Evolutionary conservation across 2,113 vertebrate genomes (phyloP).

Genomic region (Equus quagga): DNA sequence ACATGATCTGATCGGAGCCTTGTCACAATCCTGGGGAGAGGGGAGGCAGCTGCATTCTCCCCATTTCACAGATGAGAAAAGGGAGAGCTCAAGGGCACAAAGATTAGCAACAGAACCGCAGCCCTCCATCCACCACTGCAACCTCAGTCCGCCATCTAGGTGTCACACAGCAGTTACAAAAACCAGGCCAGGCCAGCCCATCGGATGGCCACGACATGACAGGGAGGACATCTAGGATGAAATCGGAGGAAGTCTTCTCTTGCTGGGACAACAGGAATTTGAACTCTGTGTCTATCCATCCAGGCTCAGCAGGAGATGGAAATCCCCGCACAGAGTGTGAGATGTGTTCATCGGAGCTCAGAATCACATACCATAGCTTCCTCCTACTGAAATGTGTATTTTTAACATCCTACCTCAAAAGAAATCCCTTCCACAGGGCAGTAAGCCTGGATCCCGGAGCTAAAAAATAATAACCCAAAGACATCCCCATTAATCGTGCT

Average conservation of each 20-base stretch:
- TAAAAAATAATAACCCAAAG: neutral
- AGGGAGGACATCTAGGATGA: neutral
- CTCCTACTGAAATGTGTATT: slow-evolving; percentile 42
- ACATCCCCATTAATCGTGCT: neutral
- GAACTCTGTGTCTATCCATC: neutral
- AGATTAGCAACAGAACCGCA: neutral
- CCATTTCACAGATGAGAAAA: neutral
- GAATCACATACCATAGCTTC: neutral
- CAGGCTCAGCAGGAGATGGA: neutral
- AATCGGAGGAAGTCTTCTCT: neutral
- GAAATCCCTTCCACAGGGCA: slow-evolving; percentile 13
- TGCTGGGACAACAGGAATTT: neutral
- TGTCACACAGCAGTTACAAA: neutral
- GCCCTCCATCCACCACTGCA: too few relatives aligned
- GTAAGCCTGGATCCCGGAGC: neutral
- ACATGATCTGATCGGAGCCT: neutral
- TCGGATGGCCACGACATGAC: neutral
- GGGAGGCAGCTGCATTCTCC: neutral
- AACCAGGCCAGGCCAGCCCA: neutral
- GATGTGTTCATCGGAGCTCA: neutral
- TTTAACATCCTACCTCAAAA: slow-evolving; percentile 65
- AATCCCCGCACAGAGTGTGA: neutral
- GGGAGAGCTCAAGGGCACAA: neutral
- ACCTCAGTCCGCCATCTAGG: neutral
- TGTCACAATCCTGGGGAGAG: neutral